Conservation (phyloP, 2,797 vertebrate genomes). For the Ispidina lecontei region DNA sequence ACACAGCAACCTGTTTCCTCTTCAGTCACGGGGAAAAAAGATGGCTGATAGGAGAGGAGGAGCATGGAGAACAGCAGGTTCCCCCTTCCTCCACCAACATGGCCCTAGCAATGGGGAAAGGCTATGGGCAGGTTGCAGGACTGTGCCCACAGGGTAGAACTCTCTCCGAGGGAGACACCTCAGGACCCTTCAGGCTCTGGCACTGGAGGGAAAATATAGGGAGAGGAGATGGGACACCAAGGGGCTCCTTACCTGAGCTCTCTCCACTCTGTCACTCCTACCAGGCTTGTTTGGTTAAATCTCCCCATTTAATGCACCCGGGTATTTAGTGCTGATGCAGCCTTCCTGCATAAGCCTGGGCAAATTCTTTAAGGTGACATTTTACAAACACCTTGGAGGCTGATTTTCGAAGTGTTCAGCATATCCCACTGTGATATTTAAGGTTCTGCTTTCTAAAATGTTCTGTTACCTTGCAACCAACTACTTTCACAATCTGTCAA, state of each 20-base stretch:
- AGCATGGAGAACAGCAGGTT: neutral
- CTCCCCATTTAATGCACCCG: neutral
- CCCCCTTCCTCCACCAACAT: neutral
- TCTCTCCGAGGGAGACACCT: accelerated
- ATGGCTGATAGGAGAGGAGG: neutral
- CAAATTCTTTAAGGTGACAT: neutral
- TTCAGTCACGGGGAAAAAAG: neutral
- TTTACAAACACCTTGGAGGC: neutral
- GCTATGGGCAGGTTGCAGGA: neutral
- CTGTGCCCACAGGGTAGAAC: neutral
- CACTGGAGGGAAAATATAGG: neutral
- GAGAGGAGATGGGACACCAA: neutral
- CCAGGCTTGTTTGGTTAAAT: neutral
- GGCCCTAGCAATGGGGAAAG: neutral
- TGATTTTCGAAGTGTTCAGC: neutral
- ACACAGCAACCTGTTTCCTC: neutral
- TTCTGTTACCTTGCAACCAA: neutral
- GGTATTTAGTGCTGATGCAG: neutral
- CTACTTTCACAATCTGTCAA: neutral
- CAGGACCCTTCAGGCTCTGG: neutral
- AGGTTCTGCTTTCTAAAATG: neutral
- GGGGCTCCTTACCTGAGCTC: neutral
- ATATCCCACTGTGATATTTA: neutral
- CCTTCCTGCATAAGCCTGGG: neutral
- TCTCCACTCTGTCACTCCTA: neutral